Base-by-base conservation (phyloP, 2,797 vertebrate species). In the Distichodus sexfasciatus region DNA sequence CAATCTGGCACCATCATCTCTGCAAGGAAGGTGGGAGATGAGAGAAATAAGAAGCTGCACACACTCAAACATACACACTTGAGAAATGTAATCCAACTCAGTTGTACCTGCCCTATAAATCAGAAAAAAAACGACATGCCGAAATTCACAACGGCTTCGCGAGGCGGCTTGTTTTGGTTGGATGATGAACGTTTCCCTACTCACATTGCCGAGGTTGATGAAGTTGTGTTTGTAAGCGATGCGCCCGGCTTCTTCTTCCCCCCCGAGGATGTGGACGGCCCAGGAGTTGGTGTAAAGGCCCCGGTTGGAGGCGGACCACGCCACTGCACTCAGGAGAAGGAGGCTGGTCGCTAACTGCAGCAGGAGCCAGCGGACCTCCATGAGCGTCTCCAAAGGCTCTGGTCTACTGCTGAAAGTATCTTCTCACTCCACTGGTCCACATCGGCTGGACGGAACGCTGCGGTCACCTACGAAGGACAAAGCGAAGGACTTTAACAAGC, bases 301-400 rank as follows among this genome's bases (percentile, higher is more conserved):
- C 68, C 82, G 87, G 75, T 78, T 80, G 2, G 69, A 59, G 73
- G 79, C 82, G 31, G 87, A 33, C 17, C n/a, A 17, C 31, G 53
- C 61, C 61, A 66, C 67, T 2, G 59, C 15, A 24, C 53, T 65
- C 57, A 93, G 83, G 82, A 90, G 84, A 85, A 91, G 87, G 83
- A 89, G 83, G 80, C 86, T 84, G 82, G 92, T 88, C 92, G 94
- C 93, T 76, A 92, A 84, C 80, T 91, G 91, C 81, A 90, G 85
- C 86, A 92, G 88, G 81, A 82, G 82, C 89, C 89, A 92, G 85
- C 88, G 88, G 91, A 92, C 93, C 93, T 95, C 96, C 96, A 98
- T 98, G 90, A 91, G 90, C 89, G 84, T 80, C 66, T 69, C 84
- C 47, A 71, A 79, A 50, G 67, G 15, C 78, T 83, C 79, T 77